Percentiles rank a stretch among this genome's conserved stretches.
phyloP scores from a whole-genome alignment of 2,113 vertebrate genomes.

The Sprattus sprattus region DNA sequence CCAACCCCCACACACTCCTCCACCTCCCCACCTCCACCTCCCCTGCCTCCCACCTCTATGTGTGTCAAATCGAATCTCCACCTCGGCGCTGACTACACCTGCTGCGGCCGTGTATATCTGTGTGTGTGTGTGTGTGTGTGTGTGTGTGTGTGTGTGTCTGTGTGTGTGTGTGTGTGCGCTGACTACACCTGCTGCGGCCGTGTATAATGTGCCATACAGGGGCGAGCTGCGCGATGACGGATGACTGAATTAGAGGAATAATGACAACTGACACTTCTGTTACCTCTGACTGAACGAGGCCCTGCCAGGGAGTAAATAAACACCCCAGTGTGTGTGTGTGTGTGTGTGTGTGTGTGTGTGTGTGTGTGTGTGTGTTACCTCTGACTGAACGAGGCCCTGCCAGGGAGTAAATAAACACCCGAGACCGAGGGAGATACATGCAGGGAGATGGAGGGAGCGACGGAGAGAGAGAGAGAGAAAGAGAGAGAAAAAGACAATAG shows the following conservation, averaged over 20 bases:
- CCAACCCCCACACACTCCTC: not conserved
- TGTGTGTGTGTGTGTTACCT: no score
- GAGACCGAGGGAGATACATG: slow-evolving; percentile 49
- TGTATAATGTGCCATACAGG: slow-evolving; percentile 74
- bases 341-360: no score
- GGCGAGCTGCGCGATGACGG: slow-evolving; percentile 71
- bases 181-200: slow-evolving; percentile 73
- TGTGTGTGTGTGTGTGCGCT: no score
- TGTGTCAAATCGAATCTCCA: slow-evolving; percentile 78
- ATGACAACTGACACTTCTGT: slow-evolving; percentile 83
- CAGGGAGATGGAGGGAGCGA: slow-evolving; percentile 35
- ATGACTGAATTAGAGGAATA: slow-evolving; percentile 81
- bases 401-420: slow-evolving; percentile 72
- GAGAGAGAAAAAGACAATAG: no score
- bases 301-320: slow-evolving; percentile 71
- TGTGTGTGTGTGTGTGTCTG: no score
- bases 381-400: slow-evolving; percentile 66
- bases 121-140: no score
- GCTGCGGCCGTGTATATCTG: slow-evolving; percentile 73
- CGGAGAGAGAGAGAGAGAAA: slow-evolving; percentile 27
- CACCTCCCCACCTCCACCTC: slow-evolving; percentile 25
- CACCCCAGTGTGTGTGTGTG: no score
- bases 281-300: slow-evolving; percentile 74
- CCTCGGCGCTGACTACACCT: slow-evolving; percentile 72
- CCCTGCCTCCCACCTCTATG: slow-evolving; percentile 60